A percentile compares a stretch with the other conserved stretches of the same genome.
Conservation (phyloP, 2,113 vertebrate genomes). For the Microtus oregoni region DNA sequence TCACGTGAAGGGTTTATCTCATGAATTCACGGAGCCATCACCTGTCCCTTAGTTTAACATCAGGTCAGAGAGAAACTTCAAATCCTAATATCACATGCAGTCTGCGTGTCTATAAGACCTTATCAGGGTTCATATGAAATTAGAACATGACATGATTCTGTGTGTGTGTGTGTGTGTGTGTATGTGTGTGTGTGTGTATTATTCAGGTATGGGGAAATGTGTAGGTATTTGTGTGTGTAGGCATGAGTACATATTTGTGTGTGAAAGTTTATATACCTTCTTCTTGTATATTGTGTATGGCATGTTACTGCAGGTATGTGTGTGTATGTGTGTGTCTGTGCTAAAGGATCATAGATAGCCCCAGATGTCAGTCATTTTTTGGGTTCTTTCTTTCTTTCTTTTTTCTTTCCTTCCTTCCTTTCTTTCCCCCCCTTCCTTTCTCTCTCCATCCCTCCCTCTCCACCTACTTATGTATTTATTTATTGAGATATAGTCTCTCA, state of each 20-base stretch:
- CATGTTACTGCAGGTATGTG: background rate
- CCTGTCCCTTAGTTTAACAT: background rate
- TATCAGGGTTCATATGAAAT: background rate
- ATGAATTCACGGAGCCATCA: background rate
- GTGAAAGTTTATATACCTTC: background rate
- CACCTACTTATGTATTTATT: background rate
- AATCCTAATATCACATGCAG: background rate
- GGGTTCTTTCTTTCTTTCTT: background rate
- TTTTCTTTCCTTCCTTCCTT: rapidly evolving
- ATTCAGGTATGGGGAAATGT: background rate
- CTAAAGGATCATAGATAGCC: background rate
- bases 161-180: background rate
- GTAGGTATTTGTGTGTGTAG: background rate
- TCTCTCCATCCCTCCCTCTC: background rate
- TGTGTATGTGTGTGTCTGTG: background rate
- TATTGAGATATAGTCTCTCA: background rate
- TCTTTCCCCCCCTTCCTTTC: background rate
- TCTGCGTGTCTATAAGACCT: background rate
- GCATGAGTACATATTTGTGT: background rate
- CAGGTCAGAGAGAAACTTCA: background rate
- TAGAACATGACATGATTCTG: background rate
- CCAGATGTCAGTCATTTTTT: background rate
- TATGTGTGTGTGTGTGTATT: background rate
- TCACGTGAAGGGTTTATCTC: background rate
- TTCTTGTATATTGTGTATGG: background rate